phyloP scores from a whole-genome alignment of 2,113 vertebrate genomes.

The Coracopsis vasa region DNA sequence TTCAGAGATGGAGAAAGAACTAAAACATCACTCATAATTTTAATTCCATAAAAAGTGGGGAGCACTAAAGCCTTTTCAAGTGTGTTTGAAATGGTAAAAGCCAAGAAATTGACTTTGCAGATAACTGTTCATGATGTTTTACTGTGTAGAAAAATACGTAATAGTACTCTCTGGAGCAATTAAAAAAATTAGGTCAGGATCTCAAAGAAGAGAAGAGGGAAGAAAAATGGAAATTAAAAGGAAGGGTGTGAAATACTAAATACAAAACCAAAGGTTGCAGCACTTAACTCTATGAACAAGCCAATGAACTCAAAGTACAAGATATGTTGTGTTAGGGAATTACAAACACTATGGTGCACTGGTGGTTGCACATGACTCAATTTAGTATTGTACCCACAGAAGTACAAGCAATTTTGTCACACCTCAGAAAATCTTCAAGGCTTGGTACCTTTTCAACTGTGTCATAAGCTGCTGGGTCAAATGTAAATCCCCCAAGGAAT shows the following conservation, averaged over 20 bases:
- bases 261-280: not conserved
- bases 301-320: not conserved
- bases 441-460: not conserved
- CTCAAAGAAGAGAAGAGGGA: not conserved
- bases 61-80: not conserved
- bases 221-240: not conserved
- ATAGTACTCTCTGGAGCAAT: not conserved
- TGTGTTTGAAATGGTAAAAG: not conserved
- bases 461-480: not conserved
- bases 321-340: not conserved
- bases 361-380: not conserved
- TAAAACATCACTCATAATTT: not conserved
- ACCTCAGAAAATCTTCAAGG: not conserved
- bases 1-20: not conserved
- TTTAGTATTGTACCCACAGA: not conserved
- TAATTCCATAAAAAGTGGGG: not conserved
- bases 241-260: not conserved
- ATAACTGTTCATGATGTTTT: not conserved
- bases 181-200: not conserved
- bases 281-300: not conserved
- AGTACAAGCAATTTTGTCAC: not conserved
- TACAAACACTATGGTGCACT: not conserved
- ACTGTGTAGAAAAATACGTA: not conserved
- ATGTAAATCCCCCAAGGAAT: not conserved
- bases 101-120: not conserved